Base-by-base conservation (phyloP, 2,797 vertebrate genomes). In the Periparus ater region DNA sequence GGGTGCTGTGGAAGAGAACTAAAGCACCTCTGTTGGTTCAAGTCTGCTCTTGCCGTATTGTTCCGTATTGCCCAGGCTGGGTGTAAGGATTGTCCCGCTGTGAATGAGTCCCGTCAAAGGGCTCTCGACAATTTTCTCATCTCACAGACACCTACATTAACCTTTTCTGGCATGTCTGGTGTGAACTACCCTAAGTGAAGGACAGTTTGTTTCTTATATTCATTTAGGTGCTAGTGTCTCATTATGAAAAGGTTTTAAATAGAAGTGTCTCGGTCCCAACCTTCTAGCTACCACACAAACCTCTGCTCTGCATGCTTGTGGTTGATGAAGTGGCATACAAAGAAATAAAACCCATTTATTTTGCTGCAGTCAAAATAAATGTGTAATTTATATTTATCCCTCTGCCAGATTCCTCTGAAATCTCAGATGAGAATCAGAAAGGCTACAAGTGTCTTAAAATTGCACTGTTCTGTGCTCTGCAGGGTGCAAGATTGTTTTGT, bases 281-380 rank as follows among this genome's bases (percentile, higher is more conserved):
- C 42, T 10, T 0, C 0, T 32, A 65, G 44, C 26, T 89, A 8
- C 63, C 29, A 51, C 5, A 10, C 55, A 68, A 18, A 65, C 27
- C 17, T 89, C 54, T 86, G 57, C 51, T 70, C 48, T 54, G 23
- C 2, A 0, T 73, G 7, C 17, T 45, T 36, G 10, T 58, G 45
- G 51, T 67, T 90, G 73, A 40, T 89, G 66, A 78, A 88, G 45
- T 45, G 36, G 17, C 58, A 40, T 34, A 38, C 0, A 7, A 73
- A 45, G 60, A 80, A 91, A 74, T 62, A 79, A 67, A 78, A 17
- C 4, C 4, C 11, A 34, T 74, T 79, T 74, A 11, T 86, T 88
- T 88, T 89, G 48, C 42, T 88, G 23, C n/a, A 89, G 84, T 75
- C 63, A 87, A 84, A 90, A 86, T 88, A 90, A 68, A 81, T 75